Evolutionary conservation across 2,113 vertebrate genomes (phyloP).

Genomic region (Corythoichthys intestinalis): DNA sequence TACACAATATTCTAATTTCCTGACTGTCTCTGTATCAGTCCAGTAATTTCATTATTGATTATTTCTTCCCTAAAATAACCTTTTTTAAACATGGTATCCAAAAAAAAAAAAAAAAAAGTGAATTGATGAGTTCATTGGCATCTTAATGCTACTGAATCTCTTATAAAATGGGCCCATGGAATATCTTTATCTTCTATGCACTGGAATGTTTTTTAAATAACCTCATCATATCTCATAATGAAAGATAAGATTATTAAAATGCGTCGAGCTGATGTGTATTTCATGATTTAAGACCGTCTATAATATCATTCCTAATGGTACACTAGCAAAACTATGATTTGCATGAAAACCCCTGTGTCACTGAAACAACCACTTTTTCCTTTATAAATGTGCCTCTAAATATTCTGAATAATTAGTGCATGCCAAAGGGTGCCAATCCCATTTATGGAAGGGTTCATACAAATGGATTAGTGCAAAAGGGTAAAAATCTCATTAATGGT

Average conservation of each 20-base stretch:
- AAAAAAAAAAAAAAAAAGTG: slow-evolving; percentile 18
- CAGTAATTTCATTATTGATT: too few relatives aligned
- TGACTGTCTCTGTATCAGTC: too few relatives aligned
- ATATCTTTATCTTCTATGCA: background rate
- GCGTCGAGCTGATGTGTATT: too few relatives aligned
- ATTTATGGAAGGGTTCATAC: slow-evolving; percentile 9
- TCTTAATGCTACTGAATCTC: slow-evolving; percentile 16
- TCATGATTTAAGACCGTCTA: too few relatives aligned
- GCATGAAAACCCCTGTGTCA: background rate
- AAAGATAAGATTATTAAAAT: background rate
- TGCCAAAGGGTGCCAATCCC: slow-evolving; percentile 7
- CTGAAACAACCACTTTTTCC: background rate
- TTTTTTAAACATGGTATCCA: slow-evolving; percentile 21
- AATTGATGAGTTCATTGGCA: slow-evolving; percentile 13
- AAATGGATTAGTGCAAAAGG: slow-evolving; percentile 24
- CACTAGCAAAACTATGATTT: background rate
- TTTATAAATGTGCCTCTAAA: slow-evolving; percentile 7
- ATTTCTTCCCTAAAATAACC: slow-evolving; percentile 29
- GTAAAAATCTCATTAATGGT: slow-evolving; percentile 20
- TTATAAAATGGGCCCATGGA: background rate
- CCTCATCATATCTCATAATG: background rate
- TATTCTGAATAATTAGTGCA: slow-evolving; percentile 18
- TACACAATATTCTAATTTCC: too few relatives aligned
- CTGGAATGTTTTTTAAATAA: background rate
- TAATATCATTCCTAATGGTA: background rate